Evolutionary conservation across 2,888 invertebrate species (phyloP), one percentile per base, ranked within the genome.

Genomic region (Scelioninae gen. 1): DNA sequence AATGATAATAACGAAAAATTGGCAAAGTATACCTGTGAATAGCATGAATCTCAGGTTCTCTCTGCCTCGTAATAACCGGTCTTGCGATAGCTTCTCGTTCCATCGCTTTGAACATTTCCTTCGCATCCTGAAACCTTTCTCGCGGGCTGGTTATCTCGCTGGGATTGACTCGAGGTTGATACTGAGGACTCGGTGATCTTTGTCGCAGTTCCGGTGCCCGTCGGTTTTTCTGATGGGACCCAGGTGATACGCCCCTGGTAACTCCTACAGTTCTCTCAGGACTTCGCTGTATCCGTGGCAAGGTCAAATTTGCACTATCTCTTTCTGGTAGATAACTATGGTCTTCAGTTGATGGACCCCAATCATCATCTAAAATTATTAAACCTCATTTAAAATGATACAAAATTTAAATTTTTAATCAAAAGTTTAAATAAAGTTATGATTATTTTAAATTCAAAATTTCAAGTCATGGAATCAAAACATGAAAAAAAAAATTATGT

Each of bases 51-150:
- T 89, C 91, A 72, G 84, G 82, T 68, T 87, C 89, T 81, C 87
- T 88, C 60, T 87, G 88, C 82, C 86, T 87, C 43, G 85, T 84
- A 60, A 88, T 82, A 29, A 86, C 87, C 43, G 91, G 88, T 84
- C 90, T 91, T 9, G 88, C 86, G 34, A 89, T 88, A 47, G 90
- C 91, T 87, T 96, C 95, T 81, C 95, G 94, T 90, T 97, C 97
- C 92, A 97, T 94, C 83, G 96, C 95, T 91, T 95, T 94, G 90
- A 97, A 97, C 92, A 97, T 97, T 89, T 97, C 96, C 92, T 97
- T 97, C 55, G 97, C 97, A 87, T 97, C 97, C 87, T 96, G 95
- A 92, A 97, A 97, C 77, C 96, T 94, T 88, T 97, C 96, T 86
- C 96, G 95, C 0, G 96, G 96, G 81, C 91, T 91, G 49, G 91